Evolutionary conservation across 2,888 invertebrate species (phyloP), one percentile per base, ranked within the genome.

Genomic region (Drosophila nr. medialis): DNA sequence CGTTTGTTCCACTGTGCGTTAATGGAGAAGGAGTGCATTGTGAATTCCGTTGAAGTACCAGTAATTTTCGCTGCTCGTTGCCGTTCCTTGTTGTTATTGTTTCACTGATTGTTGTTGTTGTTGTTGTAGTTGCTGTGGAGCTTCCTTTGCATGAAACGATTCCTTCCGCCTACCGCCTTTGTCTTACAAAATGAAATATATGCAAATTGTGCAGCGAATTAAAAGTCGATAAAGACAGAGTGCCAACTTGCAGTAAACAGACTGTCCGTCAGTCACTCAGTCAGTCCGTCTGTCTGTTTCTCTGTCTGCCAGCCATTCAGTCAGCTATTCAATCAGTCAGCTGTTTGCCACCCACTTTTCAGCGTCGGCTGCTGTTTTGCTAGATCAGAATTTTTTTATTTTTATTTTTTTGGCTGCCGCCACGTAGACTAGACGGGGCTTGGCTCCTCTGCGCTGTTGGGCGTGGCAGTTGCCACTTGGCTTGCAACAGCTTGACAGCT

Each of bases 1-100:
- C 15, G 24, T 24, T 45, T 45, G 4, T 8, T 15, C 51, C 80
- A 77, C 66, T 79, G 77, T 79, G 56, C 62, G 3, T 11, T 21
- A 18, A 40, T 51, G 65, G 40, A 53, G 55, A 68, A 64, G 63
- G 82, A 66, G 68, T 82, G 80, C 64, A 72, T 87, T 91, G 90
- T 82, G 85, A 90, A 91, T 91, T 91, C 91, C 83, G 73, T 75
- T 80, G 89, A 86, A 84, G 91, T 91, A 77, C 80, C 75, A 74
- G 75, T 75, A 89, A 91, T 91, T 90, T 90, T 91, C 77, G 81
- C 83, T 81, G 72, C 62, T 61, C 56, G 53, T 62, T 72, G 49
- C 61, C 38, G n/a, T 60, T 63, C 42, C 56, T n/a, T 63, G 6
- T 40, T 61, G 32, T 45, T 53, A 36, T 48, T 55, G 48, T 15